Percentiles rank a stretch among this genome's conserved stretches.
Conservation (phyloP, 2,888 invertebrate species). For the Andrena fulva region DNA sequence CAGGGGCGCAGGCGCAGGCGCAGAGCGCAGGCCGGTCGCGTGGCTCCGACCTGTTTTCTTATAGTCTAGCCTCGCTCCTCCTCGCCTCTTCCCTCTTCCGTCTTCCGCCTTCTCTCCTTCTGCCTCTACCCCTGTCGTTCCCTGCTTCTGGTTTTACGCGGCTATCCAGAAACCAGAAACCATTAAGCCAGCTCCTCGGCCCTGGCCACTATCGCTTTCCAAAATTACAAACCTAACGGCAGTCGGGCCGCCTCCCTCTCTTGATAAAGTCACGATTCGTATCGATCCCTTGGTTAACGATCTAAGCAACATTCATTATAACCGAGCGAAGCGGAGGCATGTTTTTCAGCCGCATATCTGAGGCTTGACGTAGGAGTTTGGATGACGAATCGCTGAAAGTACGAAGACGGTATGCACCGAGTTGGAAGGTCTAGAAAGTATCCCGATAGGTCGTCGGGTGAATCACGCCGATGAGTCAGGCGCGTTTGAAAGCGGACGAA, state of each 20-base stretch:
- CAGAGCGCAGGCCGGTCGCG: conserved; percentile 76
- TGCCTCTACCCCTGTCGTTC: conserved; percentile 48
- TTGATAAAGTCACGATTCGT: neutral
- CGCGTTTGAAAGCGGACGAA: conserved; percentile 42
- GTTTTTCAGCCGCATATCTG: conserved; percentile 7
- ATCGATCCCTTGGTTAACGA: neutral
- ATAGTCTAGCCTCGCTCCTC: conserved; percentile 70
- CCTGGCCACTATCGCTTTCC: conserved; percentile 43
- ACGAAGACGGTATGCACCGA: conserved; percentile 14
- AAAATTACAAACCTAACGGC: conserved; percentile 40
- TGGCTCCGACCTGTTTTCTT: conserved; percentile 81
- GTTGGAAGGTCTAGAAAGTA: conserved; percentile 31
- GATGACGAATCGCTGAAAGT: conserved; percentile 29
- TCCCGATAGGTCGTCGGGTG: conserved; percentile 61
- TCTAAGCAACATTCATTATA: neutral
- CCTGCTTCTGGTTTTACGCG: conserved; percentile 80
- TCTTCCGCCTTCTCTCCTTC: conserved; percentile 70
- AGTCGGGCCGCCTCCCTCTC: neutral
- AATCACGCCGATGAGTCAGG: conserved; percentile 75
- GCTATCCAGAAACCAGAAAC: conserved; percentile 41
- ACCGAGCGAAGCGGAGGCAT: neutral
- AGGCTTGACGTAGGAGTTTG: conserved; percentile 6
- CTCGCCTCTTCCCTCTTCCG: conserved; percentile 59
- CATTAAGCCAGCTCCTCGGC: conserved; percentile 29
- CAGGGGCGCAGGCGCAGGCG: conserved; percentile 62